A percentile compares a stretch with the other conserved stretches of the same genome.
Evolutionary conservation across 1,140 invertebrate genomes (phyloP).

Genomic region (Ctenoplectra terminalis): DNA sequence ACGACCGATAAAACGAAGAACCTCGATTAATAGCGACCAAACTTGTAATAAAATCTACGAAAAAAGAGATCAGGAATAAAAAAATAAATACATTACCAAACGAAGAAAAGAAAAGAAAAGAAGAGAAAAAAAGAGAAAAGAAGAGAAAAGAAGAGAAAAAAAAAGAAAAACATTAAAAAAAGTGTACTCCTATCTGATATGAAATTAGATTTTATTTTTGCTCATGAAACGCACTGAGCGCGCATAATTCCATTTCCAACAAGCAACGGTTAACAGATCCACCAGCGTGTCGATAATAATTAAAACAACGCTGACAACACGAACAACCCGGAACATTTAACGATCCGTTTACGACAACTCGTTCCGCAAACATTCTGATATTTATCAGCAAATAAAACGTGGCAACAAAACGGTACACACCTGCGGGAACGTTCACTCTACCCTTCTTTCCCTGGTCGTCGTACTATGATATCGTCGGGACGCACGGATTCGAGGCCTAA

Average conservation of each 20-base stretch:
- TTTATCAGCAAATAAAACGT: not conserved
- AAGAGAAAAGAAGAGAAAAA: too few species aligned
- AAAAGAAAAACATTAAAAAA: too few species aligned
- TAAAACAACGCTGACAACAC: not conserved
- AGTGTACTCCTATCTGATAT: not conserved
- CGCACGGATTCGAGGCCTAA: conserved; percentile 32
- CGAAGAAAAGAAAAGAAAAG: too few species aligned
- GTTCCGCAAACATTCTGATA: not conserved
- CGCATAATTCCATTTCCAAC: too few species aligned
- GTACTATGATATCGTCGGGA: too few species aligned
- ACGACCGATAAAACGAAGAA: not conserved
- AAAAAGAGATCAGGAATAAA: not conserved
- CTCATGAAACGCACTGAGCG: not conserved
- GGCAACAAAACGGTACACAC: not conserved
- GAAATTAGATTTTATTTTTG: not conserved
- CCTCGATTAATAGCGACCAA: too few species aligned
- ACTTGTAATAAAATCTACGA: too few species aligned
- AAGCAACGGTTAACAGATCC: too few species aligned
- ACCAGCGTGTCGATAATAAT: not conserved
- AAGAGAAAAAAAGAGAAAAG: too few species aligned
- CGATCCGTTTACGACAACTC: not conserved
- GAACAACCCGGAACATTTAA: not conserved
- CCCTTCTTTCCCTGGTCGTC: too few species aligned
- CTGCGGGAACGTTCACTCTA: too few species aligned
- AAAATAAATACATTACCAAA: not conserved